These are phyloP conservation scores for Hoplostethus mediterraneus DNA, from an alignment of 2,797 vertebrate species.

Conservation along the genomic window DNA sequence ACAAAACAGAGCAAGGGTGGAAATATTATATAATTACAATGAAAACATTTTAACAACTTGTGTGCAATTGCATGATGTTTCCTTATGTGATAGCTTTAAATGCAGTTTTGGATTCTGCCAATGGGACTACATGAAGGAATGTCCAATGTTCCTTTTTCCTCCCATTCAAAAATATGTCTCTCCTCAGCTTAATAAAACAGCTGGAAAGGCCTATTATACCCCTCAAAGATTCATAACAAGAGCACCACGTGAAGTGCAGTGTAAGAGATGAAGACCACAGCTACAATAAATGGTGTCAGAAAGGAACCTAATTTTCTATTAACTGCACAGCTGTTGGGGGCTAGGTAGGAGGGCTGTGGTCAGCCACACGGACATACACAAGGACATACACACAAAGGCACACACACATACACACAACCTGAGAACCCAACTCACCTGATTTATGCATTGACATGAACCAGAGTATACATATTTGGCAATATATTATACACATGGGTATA, in stretches of 20 bases:
- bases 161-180: conserved; percentile 27
- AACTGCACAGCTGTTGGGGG: background rate
- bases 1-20: background rate
- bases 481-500: too few species aligned
- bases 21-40: background rate
- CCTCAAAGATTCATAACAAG: conserved; percentile 8
- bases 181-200: background rate
- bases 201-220: background rate
- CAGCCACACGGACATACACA: background rate
- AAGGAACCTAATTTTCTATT: conserved; percentile 5
- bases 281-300: conserved; percentile 16
- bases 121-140: background rate
- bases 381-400: conserved; percentile 5
- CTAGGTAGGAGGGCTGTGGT: too few species aligned
- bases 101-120: background rate
- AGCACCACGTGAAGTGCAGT: background rate
- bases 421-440: too few species aligned
- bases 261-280: conserved; percentile 11
- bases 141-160: conserved; percentile 7
- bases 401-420: background rate
- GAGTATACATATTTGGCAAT: too few species aligned
- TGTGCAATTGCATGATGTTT: background rate
- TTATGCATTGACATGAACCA: too few species aligned
- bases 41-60: background rate
- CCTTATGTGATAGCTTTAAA: background rate